Base-by-base conservation (phyloP, 2,797 vertebrate species). In the Chelonia mydas region DNA sequence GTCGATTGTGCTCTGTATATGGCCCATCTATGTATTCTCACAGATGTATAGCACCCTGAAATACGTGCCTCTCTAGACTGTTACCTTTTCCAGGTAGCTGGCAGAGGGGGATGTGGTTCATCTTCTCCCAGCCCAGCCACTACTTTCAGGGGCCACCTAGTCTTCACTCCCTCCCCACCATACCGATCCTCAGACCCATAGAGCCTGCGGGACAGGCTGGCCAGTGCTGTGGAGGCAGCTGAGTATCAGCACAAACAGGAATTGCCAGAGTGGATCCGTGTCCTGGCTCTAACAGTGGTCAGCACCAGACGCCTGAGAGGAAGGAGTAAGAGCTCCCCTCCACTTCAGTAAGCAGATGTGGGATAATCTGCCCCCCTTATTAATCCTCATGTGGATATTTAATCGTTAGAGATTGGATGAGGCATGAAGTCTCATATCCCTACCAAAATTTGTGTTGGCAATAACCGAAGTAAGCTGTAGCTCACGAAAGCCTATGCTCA, bases 221-320 rank as follows among this genome's bases (percentile, higher is more conserved):
- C 10, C 55, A 51, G 53, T 54, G 77, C 90, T 17, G 4, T 50
- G 45, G 37, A 11, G 15, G 47, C 33, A 86, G 47, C 41, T 6
- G n/a, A 21, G 5, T 23, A 37, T 41, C 19, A 72, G 19, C n/a
- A 41, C 65, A 19, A n/a, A 83, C 41, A 78, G 41, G 3, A 47
- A 13, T 17, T 85, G 6, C 27, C 4, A 28, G 77, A 87, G 0
- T 41, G 50, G 50, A 53, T 37, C 28, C 28, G 41, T 1, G 0
- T 27, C 23, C 15, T 89, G 11, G 15, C 23, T 55, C 72, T 33
- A 11, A 79, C 41, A 11, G 25, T 17, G 50, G 31, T n/a, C 57
- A 68, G 37, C 28, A 25, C 13, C 25, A 21, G 77, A 15, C 7
- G 47, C 27, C 54, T 61, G 3, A 1, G 54, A 90, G 51, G 33